Base-by-base conservation (phyloP, 2,113 vertebrate genomes). In the Halcyon malimbica region DNA sequence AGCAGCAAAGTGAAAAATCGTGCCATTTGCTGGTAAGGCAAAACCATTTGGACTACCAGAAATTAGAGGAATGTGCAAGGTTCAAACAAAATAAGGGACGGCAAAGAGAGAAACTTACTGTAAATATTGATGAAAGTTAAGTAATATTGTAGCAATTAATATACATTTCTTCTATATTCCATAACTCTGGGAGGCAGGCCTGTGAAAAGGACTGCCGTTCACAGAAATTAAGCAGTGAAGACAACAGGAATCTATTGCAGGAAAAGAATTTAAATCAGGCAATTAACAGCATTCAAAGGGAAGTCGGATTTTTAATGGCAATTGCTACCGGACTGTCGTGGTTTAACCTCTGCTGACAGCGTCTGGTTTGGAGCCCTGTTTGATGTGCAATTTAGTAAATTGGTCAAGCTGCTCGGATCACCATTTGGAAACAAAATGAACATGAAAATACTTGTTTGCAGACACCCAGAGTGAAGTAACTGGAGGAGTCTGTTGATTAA, bases 101-200 rank as follows among this genome's bases (percentile, higher is more conserved):
- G 78, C 10, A 59, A 48, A 87, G 84, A 39, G 48, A 89, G 35
- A 63, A 92, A 78, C 48, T 83, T 85, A 44, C 50, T 78, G 44
- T 90, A 95, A 94, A 96, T 93, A 94, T 73, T 93, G 62, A 79
- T 65, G 37, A 75, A 83, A 94, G n/a, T 76, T 63, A 77, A 78
- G 65, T 93, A 65, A 71, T 53, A 35, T 21, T 46, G 37, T 86
- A 75, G 73, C n/a, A 94, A 84, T 90, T 95, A 92, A 86, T 94
- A 26, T 12, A 16, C 13, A 69, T 93, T 89, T 89, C 44, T 75
- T 60, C 16, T 13, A 48, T 84, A 48, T 73, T 83, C 31, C 53
- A 2, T 56, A 92, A n/a, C 31, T 79, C 54, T 75, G 44, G 79
- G 57, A 89, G 28, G 48, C 26, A 46, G 69, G 62, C 62, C 76